phyloP scores from a whole-genome alignment of 2,797 vertebrate species.

The Oophaga sylvatica region DNA sequence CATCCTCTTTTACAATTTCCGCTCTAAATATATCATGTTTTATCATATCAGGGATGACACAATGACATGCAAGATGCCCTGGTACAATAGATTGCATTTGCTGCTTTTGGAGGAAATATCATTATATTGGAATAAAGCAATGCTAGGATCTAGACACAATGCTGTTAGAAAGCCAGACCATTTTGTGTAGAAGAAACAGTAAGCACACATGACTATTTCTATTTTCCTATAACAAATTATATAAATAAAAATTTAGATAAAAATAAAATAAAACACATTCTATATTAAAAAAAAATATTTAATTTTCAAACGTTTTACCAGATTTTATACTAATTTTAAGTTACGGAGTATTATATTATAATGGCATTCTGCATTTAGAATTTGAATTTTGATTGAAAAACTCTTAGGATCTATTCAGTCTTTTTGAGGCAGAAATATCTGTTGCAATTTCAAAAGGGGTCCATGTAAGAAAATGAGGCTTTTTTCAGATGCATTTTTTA shows the following conservation, averaged over 20 bases:
- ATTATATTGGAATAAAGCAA: constrained; percentile 5
- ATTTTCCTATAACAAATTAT: not conserved
- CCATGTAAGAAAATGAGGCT: too few species aligned
- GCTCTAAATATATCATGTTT: constrained; percentile 28
- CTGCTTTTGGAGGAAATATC: constrained; percentile 6
- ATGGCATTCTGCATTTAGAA: not conserved
- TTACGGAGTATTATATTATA: not conserved
- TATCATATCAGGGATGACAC: constrained; percentile 24
- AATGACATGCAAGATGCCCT: constrained; percentile 21
- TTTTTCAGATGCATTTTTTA: too few species aligned
- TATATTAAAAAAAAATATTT: not conserved
- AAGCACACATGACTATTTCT: not conserved
- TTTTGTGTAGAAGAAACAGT: not conserved
- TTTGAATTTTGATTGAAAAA: too few species aligned
- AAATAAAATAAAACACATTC: not conserved
- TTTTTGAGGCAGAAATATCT: too few species aligned
- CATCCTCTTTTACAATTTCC: constrained; percentile 18
- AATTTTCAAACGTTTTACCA: not conserved
- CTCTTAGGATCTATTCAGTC: too few species aligned
- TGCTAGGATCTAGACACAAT: constrained; percentile 1
- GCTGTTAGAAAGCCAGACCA: not conserved
- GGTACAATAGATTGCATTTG: constrained; percentile 17
- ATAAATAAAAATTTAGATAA: too few species aligned
- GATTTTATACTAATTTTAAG: not conserved
- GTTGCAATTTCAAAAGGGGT: too few species aligned